These are phyloP conservation scores for Pipistrellus pygmaeus DNA, from an alignment of 2,797 vertebrate species.

Conservation along the genomic window DNA sequence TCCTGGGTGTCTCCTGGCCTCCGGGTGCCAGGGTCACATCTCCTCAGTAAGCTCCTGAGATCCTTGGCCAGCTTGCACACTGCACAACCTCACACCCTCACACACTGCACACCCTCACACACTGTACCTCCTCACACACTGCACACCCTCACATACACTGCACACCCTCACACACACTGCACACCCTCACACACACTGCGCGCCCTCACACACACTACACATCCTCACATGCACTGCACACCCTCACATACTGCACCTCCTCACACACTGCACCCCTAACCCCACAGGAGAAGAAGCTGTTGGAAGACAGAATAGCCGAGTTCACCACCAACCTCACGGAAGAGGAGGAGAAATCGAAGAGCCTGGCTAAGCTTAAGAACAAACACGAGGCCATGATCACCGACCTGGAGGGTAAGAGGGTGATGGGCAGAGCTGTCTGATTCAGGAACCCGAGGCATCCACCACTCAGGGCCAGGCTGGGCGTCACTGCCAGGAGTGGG, in stretches of 20 bases:
- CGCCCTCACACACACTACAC: too few relatives aligned
- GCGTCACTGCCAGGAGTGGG: background rate
- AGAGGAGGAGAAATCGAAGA: conserved; percentile 99
- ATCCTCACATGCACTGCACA: too few relatives aligned
- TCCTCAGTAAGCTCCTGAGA: background rate
- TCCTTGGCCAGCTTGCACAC: background rate
- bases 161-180: too few relatives aligned
- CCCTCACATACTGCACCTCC: too few relatives aligned
- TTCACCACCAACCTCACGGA: conserved; percentile 97
- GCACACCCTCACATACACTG: too few relatives aligned
- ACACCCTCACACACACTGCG: too few relatives aligned
- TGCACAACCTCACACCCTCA: too few relatives aligned
- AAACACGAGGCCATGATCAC: conserved; percentile 99
- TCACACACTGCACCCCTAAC: background rate
- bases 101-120: too few relatives aligned
- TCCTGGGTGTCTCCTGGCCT: background rate
- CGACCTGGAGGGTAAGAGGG: conserved; percentile 94
- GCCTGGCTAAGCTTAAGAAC: conserved; percentile 97
- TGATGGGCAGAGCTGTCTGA: fast-evolving
- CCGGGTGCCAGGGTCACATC: fast-evolving
- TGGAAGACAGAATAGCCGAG: conserved; percentile 97
- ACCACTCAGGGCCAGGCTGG: background rate
- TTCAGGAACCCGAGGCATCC: fast-evolving
- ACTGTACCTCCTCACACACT: too few relatives aligned
- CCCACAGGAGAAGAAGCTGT: conserved; percentile 95